Evolutionary conservation across 2,113 vertebrate genomes (phyloP).

Genomic region (Mellivora capensis): DNA sequence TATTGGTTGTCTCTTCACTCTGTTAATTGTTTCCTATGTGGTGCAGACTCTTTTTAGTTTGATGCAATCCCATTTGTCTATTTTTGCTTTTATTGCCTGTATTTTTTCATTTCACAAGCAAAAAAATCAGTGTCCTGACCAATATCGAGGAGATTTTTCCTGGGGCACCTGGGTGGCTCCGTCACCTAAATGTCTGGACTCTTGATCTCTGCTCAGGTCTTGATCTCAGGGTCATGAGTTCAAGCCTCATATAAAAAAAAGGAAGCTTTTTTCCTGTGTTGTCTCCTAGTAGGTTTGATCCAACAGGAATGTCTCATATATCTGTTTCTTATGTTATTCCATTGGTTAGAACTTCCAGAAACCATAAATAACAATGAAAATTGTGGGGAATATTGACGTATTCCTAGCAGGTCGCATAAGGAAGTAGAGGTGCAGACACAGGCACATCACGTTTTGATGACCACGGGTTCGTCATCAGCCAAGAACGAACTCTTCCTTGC

Average conservation of each 20-base stretch:
- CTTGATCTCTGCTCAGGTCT: neutral
- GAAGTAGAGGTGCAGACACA: neutral
- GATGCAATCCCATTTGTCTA: neutral
- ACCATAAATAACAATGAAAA: neutral
- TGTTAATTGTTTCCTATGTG: neutral
- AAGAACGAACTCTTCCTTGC: neutral
- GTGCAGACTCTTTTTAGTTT: neutral
- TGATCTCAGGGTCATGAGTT: neutral
- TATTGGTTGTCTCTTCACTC: neutral
- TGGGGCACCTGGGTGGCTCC: neutral
- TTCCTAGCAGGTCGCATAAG: neutral
- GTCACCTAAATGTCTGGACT: neutral
- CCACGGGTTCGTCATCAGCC: neutral
- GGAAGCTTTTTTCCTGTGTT: neutral
- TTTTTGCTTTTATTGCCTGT: neutral
- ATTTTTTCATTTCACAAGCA: neutral
- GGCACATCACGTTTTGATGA: neutral
- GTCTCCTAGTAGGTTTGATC: neutral
- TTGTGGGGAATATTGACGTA: neutral
- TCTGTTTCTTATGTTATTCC: neutral
- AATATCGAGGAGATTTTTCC: neutral
- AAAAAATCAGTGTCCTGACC: neutral
- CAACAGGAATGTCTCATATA: fast-evolving
- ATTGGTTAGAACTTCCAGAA: neutral
- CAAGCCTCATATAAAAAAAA: neutral